Evolutionary conservation across 2,888 invertebrate species (phyloP).

Genomic region (Aspidiotus destructor): DNA sequence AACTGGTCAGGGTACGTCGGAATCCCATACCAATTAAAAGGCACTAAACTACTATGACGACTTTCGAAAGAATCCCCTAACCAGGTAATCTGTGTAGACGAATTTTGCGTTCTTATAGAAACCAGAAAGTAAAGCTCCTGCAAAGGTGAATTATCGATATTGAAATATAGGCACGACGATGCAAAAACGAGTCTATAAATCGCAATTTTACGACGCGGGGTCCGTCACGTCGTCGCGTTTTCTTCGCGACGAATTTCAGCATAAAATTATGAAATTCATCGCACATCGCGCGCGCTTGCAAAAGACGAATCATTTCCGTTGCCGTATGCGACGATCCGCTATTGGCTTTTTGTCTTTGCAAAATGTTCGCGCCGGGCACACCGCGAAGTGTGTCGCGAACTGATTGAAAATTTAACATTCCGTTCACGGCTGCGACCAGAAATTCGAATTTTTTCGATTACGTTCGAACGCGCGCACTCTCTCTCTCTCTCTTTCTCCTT

Average conservation of each 20-base stretch:
- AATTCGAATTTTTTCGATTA: neutral
- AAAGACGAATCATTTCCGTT: neutral
- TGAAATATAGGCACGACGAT: too few relatives aligned
- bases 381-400: neutral
- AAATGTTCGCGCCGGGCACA: neutral
- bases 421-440: neutral
- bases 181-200: too few relatives aligned
- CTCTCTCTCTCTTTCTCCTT: conserved; percentile 13
- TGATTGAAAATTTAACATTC: conserved; percentile 4
- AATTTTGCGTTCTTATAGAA: too few relatives aligned
- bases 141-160: too few relatives aligned
- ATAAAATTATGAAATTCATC: neutral
- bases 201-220: too few relatives aligned
- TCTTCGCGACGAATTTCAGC: neutral
- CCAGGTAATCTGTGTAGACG: too few relatives aligned
- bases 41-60: too few relatives aligned
- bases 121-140: too few relatives aligned
- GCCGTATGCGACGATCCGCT: neutral
- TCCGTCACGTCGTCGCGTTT: neutral
- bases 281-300: neutral
- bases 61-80: too few relatives aligned
- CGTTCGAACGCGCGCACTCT: conserved; percentile 15
- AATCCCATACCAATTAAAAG: too few relatives aligned
- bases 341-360: neutral
- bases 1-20: too few relatives aligned